These are phyloP conservation scores for Lacerta viridis DNA, from an alignment of 2,797 vertebrate genomes.

Conservation along the genomic window DNA sequence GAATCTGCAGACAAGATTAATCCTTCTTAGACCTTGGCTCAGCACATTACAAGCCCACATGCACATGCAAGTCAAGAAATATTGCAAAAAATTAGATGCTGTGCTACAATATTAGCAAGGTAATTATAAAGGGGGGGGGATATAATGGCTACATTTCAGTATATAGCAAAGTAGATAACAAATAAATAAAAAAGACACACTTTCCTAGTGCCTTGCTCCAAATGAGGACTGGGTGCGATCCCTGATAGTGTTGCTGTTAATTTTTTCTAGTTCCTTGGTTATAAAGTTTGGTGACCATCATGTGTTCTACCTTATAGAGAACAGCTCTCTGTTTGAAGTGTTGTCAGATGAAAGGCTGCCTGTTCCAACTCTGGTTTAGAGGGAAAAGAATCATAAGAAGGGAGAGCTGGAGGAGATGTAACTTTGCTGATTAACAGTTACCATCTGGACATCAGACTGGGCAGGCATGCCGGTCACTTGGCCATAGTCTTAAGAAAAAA, in stretches of 20 bases:
- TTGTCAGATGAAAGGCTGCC: no score
- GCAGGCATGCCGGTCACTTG: no score
- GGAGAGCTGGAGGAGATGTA: no score
- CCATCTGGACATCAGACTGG: neutral
- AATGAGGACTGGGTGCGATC: neutral
- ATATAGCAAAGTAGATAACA: neutral
- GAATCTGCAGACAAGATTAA: neutral
- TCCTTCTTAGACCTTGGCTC: neutral
- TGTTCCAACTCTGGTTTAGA: no score
- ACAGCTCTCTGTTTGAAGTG: no score
- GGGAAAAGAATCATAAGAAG: no score
- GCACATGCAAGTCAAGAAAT: neutral
- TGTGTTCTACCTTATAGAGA: neutral
- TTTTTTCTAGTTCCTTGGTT: neutral
- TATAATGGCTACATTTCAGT: neutral
- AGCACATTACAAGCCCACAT: neutral
- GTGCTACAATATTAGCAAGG: neutral
- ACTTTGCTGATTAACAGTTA: no score
- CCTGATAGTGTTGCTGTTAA: neutral
- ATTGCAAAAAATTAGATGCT: neutral
- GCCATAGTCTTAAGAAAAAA: neutral
- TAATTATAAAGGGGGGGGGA: neutral
- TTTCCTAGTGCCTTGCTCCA: neutral
- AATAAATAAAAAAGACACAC: neutral
- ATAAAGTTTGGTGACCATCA: neutral